Percentiles rank a stretch among this genome's conserved stretches.
Conservation (phyloP, 2,797 vertebrate genomes). For the Brachyalestes nurse region DNA sequence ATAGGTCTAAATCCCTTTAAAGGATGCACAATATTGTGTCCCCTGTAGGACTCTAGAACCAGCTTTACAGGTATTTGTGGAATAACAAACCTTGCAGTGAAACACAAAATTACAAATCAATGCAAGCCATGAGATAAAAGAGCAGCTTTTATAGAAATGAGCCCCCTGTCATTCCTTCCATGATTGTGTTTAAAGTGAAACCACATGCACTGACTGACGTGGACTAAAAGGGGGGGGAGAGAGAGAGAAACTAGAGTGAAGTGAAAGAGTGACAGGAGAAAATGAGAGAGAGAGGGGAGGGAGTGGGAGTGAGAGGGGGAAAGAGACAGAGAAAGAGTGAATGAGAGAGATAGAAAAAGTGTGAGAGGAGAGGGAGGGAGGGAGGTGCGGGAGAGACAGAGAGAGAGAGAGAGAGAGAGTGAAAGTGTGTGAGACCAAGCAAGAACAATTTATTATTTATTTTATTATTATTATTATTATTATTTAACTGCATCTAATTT, state of each 20-base stretch:
- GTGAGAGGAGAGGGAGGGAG: too few relatives aligned
- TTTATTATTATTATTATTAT: too few relatives aligned
- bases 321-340: too few relatives aligned
- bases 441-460: too few relatives aligned
- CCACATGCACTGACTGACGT: conserved; percentile 73
- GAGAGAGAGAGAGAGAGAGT: too few relatives aligned
- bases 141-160: conserved; percentile 60
- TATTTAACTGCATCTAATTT: too few relatives aligned
- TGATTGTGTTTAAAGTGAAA: conserved; percentile 78
- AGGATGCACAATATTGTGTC: conserved; percentile 21
- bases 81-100: conserved; percentile 71
- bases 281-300: neutral
- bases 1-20: conserved; percentile 18
- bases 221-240: neutral
- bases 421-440: too few relatives aligned
- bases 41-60: conserved; percentile 42
- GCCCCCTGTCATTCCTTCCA: conserved; percentile 72
- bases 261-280: neutral
- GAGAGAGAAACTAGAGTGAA: neutral
- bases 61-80: conserved; percentile 66
- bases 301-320: neutral
- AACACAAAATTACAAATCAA: conserved; percentile 68
- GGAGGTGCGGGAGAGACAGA: too few relatives aligned
- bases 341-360: too few relatives aligned
- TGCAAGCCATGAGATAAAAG: conserved; percentile 69